These are phyloP conservation scores for Heteromurus nitidus DNA, from an alignment of 2,888 invertebrate species.

Conservation along the genomic window DNA sequence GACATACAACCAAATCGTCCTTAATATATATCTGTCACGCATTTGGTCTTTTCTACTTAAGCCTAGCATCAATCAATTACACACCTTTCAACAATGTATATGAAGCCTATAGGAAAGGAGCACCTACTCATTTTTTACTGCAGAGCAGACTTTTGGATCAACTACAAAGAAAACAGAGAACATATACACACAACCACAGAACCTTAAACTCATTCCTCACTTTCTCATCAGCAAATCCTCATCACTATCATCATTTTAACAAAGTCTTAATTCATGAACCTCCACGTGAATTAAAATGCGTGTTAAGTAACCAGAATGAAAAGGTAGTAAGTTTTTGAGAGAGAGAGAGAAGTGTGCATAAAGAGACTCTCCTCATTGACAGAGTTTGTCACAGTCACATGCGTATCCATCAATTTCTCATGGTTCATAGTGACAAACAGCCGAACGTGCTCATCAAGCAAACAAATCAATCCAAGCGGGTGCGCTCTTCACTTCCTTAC, in stretches of 20 bases:
- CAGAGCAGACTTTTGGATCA: background rate
- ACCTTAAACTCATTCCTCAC: constrained; percentile 9
- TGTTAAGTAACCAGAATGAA: background rate
- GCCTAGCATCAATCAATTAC: constrained; percentile 7
- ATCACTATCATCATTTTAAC: background rate
- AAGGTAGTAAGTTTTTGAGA: no score
- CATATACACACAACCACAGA: background rate
- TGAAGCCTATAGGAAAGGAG: background rate
- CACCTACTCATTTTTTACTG: no score
- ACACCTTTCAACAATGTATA: background rate
- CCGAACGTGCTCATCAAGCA: background rate
- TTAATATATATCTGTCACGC: constrained; percentile 10
- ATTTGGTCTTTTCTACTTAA: background rate
- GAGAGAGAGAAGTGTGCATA: background rate
- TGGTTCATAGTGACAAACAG: no score
- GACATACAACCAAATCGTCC: background rate
- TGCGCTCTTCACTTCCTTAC: background rate
- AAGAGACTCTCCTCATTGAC: background rate
- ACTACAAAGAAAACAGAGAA: background rate
- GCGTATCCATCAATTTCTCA: background rate
- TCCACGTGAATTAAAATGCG: background rate
- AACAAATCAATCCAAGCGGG: background rate
- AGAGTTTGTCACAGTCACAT: constrained; percentile 1
- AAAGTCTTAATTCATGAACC: background rate
- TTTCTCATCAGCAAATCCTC: constrained; percentile 7